Base-by-base conservation (phyloP, 1,140 invertebrate species). In the Armadillidium nasatum region DNA sequence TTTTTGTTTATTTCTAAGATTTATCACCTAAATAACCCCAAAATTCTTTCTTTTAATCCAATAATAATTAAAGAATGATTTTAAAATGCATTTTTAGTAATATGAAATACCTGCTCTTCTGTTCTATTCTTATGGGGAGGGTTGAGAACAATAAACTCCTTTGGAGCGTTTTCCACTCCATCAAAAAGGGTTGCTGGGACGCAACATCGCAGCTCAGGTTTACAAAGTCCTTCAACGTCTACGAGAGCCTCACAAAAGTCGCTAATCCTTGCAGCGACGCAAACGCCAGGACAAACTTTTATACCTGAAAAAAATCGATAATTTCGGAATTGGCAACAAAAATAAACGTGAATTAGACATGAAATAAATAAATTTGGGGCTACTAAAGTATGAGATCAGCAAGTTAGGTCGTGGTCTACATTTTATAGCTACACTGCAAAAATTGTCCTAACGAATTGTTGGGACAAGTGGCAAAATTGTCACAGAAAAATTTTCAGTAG, bases 161-260 rank as follows among this genome's bases (percentile, higher is more conserved):
- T 85, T 3, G 85, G 84, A 0, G 91, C 90, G 9, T 89, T 90
- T 15, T 90, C 87, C 67, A 88, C 87, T 76, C 90, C 89, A 0
- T 89, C 88, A 81, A 83, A 83, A 0, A 87, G 85, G 77, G 93
- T 91, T 67, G 89, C 88, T 7, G 91, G 73, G 3, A 83, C 83
- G 74, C 83, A 90, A 71, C 83, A 83, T 11, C 81, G 87, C 71
- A 89, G 87, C 10, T 89, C 90, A 19, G 88, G 83, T 81, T 91
- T 89, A 83, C 93, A 94, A 0, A 94, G 85, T 7, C 86, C 87
- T 15, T 87, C 85, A 0, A 89, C 83, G 66, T 90, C 90, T 7
- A 95, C 83, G 74, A 94, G 91, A 0, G 92, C 92, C 81, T 94
- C 92, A 83, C 93, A 95, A 83, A 94, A 95, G 81, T 90, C 89